These are phyloP conservation scores for Nanorana parkeri DNA, from an alignment of 2,113 vertebrate species.

Conservation along the genomic window DNA sequence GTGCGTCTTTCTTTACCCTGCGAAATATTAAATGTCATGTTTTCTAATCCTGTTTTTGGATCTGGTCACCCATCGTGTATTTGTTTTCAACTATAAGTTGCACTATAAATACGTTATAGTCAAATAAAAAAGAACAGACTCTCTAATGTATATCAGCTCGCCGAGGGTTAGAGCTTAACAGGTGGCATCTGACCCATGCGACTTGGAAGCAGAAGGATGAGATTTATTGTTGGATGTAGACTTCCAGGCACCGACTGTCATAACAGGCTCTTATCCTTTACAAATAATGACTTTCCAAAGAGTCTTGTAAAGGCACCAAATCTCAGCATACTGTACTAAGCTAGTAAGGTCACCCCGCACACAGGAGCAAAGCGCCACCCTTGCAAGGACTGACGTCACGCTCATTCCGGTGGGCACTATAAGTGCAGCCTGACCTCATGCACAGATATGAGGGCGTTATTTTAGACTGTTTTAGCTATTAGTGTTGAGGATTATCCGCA, in stretches of 20 bases:
- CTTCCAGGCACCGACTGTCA: constrained; percentile 56
- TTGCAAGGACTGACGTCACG: constrained; percentile 17
- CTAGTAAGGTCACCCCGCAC: constrained; percentile 33
- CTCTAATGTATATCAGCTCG: constrained; percentile 61
- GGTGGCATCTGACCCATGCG: constrained; percentile 61
- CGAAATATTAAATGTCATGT: not conserved
- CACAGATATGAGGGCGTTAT: constrained; percentile 42
- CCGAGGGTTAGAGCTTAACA: constrained; percentile 61
- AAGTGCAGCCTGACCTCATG: constrained; percentile 47
- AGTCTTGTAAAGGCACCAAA: constrained; percentile 39
- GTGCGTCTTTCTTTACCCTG: constrained; percentile 10
- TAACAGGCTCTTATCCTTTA: constrained; percentile 39
- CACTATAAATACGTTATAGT: constrained; percentile 49
- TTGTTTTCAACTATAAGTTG: constrained; percentile 51
- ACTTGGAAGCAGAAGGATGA: constrained; percentile 58
- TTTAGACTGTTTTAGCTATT: constrained; percentile 51
- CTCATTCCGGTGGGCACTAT: constrained; percentile 29
- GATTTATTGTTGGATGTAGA: constrained; percentile 58
- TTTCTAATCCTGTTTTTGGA: not conserved
- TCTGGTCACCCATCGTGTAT: constrained; percentile 31
- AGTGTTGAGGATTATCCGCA: constrained; percentile 52
- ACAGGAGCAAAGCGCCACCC: not conserved
- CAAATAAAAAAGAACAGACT: constrained; percentile 55
- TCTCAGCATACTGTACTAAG: constrained; percentile 38
- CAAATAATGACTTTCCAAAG: constrained; percentile 14